Evolutionary conservation across 2,113 vertebrate genomes (phyloP), one percentile per base, ranked within the genome.

Genomic region (Prochilodus magdalenae): DNA sequence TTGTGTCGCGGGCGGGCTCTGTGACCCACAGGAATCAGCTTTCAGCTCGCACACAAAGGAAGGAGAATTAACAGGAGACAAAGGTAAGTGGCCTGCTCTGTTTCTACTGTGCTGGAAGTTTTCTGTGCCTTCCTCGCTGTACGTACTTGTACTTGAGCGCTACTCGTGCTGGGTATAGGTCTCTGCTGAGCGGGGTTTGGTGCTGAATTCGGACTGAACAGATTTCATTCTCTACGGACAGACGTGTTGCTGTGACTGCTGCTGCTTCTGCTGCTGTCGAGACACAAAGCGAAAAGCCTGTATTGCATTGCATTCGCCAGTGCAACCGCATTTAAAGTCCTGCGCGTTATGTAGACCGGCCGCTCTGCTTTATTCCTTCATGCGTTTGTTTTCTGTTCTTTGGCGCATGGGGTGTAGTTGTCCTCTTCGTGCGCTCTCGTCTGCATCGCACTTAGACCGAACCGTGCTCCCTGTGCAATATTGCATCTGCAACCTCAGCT

Each of bases 81-180:
- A 83, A 87, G 86, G 86, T 87, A 85, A 87, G 66, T 40, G n/a
- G 78, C 67, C 51, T 83, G 81, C 18, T 44, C 36, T 11, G 73
- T 82, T 86, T 83, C 82, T 78, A 16, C n/a, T 27, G 55, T 70
- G 70, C 59, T 53, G n/a, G 80, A 78, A 87, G 77, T 85, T 85
- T 83, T 15, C 3, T 36, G 36, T 7, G 7, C 40, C 40, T 18
- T 18, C 49, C 20, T 55, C 5, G 4, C 27, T 24, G 59, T 77
- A 20, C 16, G 40, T 53, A 16, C 75, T n/a, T 29, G 14, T 36
- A 8, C 51, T 57, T 18, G 36, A 65, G 60, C 4, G 59, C 62
- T 65, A 59, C 73, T 78, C 55, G 26, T n/a, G 29, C 24, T 13
- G 47, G 30, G n/a, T n/a, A 26, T 40, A 15, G 6, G 16, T 73